Percentiles rank a stretch among this genome's conserved stretches.
These are phyloP conservation scores for Pseudococcus longispinus DNA, from an alignment of 2,888 invertebrate species.

Conservation along the genomic window DNA sequence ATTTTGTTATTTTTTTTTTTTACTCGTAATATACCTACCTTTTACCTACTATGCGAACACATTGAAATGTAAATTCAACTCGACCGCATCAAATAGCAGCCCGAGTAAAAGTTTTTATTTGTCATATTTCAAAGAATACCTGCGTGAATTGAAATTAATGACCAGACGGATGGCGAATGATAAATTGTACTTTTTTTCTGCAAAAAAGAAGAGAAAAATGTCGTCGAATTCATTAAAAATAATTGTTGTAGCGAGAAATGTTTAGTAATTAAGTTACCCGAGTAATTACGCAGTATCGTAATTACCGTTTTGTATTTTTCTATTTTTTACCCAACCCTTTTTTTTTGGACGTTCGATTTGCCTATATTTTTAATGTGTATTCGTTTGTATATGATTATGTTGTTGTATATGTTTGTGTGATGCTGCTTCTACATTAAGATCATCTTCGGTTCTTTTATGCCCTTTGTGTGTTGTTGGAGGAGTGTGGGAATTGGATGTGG, in stretches of 20 bases:
- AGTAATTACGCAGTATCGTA: constrained; percentile 13
- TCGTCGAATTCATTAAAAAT: constrained; percentile 28
- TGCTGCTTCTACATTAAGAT: not conserved
- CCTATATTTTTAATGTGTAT: not conserved
- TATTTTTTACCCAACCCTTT: not conserved
- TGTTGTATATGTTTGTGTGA: not conserved
- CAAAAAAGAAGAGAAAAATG: not conserved
- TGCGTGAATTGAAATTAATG: constrained; percentile 22
- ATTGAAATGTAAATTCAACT: constrained; percentile 5
- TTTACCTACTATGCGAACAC: not conserved
- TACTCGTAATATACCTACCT: not conserved
- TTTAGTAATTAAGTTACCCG: constrained; percentile 24
- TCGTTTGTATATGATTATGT: not conserved
- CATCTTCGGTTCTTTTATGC: not conserved
- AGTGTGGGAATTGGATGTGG: too few species aligned
- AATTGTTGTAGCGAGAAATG: constrained; percentile 31
- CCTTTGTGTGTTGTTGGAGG: not conserved
- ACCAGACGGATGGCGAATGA: not conserved
- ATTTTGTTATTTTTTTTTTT: not conserved
- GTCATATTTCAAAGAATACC: constrained; percentile 28
- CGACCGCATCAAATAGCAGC: not conserved
- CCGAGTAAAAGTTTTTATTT: not conserved
- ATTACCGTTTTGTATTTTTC: constrained; percentile 10
- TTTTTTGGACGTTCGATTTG: not conserved
- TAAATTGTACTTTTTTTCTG: not conserved